Evolutionary conservation across 2,888 invertebrate genomes (phyloP), one percentile per base, ranked within the genome.

Genomic region (Trissolcus japonicus): DNA sequence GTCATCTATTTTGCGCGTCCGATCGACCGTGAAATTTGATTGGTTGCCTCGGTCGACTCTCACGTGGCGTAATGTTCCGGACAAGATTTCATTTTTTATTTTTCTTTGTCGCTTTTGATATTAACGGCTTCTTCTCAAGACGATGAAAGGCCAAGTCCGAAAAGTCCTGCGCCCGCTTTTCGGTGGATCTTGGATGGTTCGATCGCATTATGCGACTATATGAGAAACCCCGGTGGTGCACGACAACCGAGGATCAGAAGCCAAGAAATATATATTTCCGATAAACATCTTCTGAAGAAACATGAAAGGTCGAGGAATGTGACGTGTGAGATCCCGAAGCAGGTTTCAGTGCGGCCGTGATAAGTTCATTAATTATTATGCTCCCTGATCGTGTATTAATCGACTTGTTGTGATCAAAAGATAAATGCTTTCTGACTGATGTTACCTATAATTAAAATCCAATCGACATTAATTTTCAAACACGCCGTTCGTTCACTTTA

Each of bases 61-160:
- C 88, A 88, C 86, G 87, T 83, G 81, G 81, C 82, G 83, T 83
- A 87, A 83, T 82, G 85, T 85, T 79, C 80, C 80, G 86, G 81
- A 84, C 83, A 83, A 81, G 84, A 87, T 87, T 87, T 86, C 83
- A 86, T 87, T 59, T 65, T 67, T 61, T 43, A 29, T 16, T 46
- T 46, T 50, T 11, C n/a, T 59, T 69, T 65, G 62, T 78, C 65
- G 66, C 65, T 62, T 69, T 60, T 61, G 50, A 61, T 61, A 61
- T n/a, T 41, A 13, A 9, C 65, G 61, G 56, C 51, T 61, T 16
- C 59, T 78, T 75, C 78, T 74, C 74, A 78, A 66, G 75, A 75
- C 57, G 13, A 74, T 56, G 60, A 51, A 19, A 21, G 48, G 46
- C 19, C 1, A 61, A 17, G 35, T 14, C 46, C 11, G 25, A 46